Base-by-base conservation (phyloP, 1,140 invertebrate genomes). In the Zaprionus davidi region DNA sequence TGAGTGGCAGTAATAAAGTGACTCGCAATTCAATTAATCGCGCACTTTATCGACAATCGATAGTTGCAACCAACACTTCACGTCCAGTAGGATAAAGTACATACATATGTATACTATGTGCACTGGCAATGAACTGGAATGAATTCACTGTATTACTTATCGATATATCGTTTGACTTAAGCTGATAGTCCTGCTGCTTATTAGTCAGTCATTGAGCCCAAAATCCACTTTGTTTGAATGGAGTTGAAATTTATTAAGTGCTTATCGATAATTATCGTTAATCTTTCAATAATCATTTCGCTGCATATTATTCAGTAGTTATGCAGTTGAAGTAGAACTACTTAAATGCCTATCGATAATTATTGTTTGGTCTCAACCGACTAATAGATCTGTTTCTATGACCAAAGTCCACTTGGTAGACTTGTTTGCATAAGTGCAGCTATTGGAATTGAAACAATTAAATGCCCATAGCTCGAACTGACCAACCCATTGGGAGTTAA, bases 1-100 rank as follows among this genome's bases (percentile, higher is more conserved):
- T 65, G 34, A 46, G 44, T 38, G 57, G 64, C 41, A 60, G 55
- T 69, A 69, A 69, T 69, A 74, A 69, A 74, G 53, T 62, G 71
- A 38, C 24, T 31, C 46, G 26, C 24, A 56, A 69, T 49, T 55
- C 49, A 74, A 69, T 74, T 74, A 69, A 69, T 69, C 31, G 51
- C 51, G 7, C 46, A 17, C 49, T 38, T 46, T 56, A 74, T 69
- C 38, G 38, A 15, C 55, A 36, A 62, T 59, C 46, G 49, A 62
- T 70, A 62, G 36, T 55, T 34, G 34, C 49, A 13, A 15, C 49
- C 22, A 60, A 20, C n/a, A 41, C 22, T 28, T 55, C 15, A 31
- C 49, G 15, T 24, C 26, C 20, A 36, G n/a, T 3, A 12, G 41
- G 4, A 36, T 15, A 20, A 22, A 22, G 34, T 58, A 26, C 17